Conservation (phyloP, 2,797 vertebrate genomes). For the Crossoptilon crossoptilon region DNA sequence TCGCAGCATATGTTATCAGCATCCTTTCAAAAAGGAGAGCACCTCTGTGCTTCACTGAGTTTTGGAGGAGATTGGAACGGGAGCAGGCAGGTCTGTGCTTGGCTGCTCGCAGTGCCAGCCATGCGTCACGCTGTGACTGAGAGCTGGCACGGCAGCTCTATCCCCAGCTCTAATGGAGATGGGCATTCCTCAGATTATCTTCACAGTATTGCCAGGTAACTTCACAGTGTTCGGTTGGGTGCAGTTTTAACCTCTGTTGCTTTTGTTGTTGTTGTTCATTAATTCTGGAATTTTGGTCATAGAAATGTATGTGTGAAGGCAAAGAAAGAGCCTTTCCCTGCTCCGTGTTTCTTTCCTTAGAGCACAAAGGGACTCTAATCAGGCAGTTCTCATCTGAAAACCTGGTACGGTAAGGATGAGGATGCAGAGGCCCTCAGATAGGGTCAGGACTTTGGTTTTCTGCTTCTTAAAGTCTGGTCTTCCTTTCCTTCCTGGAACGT, state of each 20-base stretch:
- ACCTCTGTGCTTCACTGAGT: neutral
- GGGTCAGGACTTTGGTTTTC: neutral
- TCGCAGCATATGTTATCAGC: fast-evolving
- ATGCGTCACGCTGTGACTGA: neutral
- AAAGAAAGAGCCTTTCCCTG: neutral
- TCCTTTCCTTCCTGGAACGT: neutral
- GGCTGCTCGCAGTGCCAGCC: fast-evolving
- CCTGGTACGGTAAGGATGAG: neutral
- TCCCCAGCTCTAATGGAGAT: neutral
- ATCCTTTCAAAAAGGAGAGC: neutral
- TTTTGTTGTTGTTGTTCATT: no score
- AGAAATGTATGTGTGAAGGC: neutral
- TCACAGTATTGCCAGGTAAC: fast-evolving
- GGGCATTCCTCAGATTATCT: neutral
- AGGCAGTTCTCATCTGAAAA: neutral
- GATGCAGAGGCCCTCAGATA: neutral
- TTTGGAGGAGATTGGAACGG: fast-evolving
- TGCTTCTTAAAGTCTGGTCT: neutral
- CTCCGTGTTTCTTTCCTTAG: fast-evolving
- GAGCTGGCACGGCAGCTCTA: neutral
- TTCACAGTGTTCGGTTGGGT: neutral
- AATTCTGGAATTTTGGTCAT: neutral
- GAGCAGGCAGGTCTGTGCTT: neutral
- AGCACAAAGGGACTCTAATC: neutral
- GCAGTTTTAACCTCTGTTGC: neutral